Base-by-base conservation (phyloP, 2,797 vertebrate species). In the Sebastolobus alascanus region DNA sequence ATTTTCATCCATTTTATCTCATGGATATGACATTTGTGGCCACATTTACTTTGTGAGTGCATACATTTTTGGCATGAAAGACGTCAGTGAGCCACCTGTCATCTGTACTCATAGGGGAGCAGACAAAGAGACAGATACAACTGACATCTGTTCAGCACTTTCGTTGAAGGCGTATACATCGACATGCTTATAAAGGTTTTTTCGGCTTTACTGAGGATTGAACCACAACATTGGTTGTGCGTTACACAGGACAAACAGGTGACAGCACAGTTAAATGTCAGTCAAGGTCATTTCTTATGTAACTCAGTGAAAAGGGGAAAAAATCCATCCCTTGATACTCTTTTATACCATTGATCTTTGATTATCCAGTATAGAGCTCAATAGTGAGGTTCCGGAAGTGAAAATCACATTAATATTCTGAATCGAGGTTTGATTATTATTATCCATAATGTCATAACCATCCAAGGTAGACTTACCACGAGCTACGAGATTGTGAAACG, bases 1-100 rank as follows among this genome's bases (percentile, higher is more conserved):
- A 40, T 80, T 85, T 85, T 16, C 11, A 63, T 61, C 52, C 4
- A 27, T 82, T 85, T 77, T 13, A 63, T 40, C 52, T 64, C 18
- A 10, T 20, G 31, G 16, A 68, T 64, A 13, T 61, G 59, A 16
- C 8, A 40, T 61, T 52, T 25, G 9, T 60, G 18, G 37, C 50
- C 27, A 59, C 35, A 38, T 69, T 84, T 75, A 60, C n/a, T 16
- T 12, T 22, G 6, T 22, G 6, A 38, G n/a, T 4, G 1, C 33
- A 58, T 61, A 7, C 3, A 5, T 50, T 64, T 60, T 25, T 29
- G 18, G 20, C 29, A n/a, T 37, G 11, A 18, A 33, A 25, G 29
- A 66, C 8, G 6, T 20, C 18, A 5, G 38, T 20, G 59, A 68
- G 46, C 43, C 55, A 38, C 10, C 52, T 54, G 69, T 54, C 69